Base-by-base conservation (phyloP, 2,888 invertebrate species). In the Caradrina clavipalpis region DNA sequence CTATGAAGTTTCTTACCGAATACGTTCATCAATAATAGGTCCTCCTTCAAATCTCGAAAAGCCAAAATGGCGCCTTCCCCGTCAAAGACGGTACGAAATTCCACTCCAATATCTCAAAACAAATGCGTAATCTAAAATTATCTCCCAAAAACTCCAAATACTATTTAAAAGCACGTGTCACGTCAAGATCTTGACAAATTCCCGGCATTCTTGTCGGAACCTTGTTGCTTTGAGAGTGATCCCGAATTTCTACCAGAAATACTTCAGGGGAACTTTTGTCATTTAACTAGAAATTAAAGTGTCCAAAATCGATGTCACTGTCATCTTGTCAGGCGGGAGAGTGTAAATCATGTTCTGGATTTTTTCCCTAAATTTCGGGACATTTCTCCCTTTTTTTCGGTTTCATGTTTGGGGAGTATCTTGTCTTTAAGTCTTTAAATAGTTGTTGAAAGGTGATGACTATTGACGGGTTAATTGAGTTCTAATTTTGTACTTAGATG, bases 231-330 rank as follows among this genome's bases (percentile, higher is more conserved):
- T 80, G 50, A 65, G 56, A 86, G 85, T 78, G 80, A 84, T 85
- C 55, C 76, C 80, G 76, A 87, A 87, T 88, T 87, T 87, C 81
- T 82, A 87, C 88, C 89, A 79, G 86, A 91, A 94, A 94, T 93
- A 93, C 89, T 89, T 86, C 82, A 39, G 72, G 88, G 90, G 90
- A 90, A 88, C 87, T 82, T 84, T 62, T 87, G 91, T 91, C 90
- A 92, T 92, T 94, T 94, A 94, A 94, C 95, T 94, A 92, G 92
- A 95, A 95, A 95, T 95, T 95, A 95, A 95, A 93, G 92, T 91
- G 95, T 95, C 95, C 87, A 88, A 92, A 91, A 94, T 94, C 93
- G 88, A 93, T 94, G 95, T 91, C 79, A 70, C 84, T 91, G 95
- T 95, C 95, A 90, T 49, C 78, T 82, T 89, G 89, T 87, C 88